Conservation (phyloP, 2,113 vertebrate species). For the Tragelaphus scriptus region DNA sequence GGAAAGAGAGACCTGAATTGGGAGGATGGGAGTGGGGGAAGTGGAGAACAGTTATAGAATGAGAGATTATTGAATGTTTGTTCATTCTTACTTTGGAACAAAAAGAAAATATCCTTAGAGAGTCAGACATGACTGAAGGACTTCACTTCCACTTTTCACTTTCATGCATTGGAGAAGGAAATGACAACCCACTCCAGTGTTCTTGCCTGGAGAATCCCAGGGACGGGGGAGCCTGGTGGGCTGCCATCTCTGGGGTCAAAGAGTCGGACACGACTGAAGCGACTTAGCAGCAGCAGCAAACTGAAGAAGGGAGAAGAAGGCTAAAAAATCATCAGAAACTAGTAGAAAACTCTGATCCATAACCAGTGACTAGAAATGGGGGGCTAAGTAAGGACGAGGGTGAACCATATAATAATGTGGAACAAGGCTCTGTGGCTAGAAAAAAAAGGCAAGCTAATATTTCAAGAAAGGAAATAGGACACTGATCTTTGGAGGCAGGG, state of each 20-base stretch:
- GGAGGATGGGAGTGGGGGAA: background rate
- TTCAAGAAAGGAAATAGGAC: conserved; percentile 41
- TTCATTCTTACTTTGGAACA: conserved; percentile 18
- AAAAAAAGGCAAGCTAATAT: background rate
- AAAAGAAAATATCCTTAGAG: conserved; percentile 8
- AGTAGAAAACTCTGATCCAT: background rate
- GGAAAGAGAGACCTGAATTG: conserved; percentile 5
- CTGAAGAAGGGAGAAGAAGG: conserved; percentile 8
- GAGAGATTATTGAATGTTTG: conserved; percentile 17
- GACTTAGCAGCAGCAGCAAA: background rate
- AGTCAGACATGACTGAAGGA: too few relatives aligned
- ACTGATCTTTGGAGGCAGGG: background rate
- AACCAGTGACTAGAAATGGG: conserved; percentile 30
- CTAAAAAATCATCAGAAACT: background rate
- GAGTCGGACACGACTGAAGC: too few relatives aligned
- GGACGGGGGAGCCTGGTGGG: too few relatives aligned
- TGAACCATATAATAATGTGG: conserved; percentile 25
- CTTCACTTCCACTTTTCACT: too few relatives aligned
- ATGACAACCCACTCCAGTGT: too few relatives aligned
- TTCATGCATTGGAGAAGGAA: too few relatives aligned
- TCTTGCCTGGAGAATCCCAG: too few relatives aligned
- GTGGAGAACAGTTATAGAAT: background rate
- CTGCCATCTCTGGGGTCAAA: too few relatives aligned
- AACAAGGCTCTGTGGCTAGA: background rate
- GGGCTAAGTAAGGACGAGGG: background rate